Percentiles rank a stretch among this genome's conserved stretches.
These are phyloP conservation scores for Apamea anceps DNA, from an alignment of 2,888 invertebrate genomes.

Conservation along the genomic window DNA sequence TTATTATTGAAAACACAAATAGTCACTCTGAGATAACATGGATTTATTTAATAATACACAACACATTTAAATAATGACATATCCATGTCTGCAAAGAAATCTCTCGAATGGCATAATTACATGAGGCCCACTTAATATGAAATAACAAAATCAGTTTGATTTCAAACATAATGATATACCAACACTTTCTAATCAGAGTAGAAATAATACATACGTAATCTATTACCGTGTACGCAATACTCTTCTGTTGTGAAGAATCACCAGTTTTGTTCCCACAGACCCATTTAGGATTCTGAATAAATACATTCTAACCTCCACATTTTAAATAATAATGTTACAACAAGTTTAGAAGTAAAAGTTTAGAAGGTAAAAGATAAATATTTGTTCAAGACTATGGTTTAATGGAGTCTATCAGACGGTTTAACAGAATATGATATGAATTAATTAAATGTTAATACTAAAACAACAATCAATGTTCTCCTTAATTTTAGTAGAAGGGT, in stretches of 20 bases:
- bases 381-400: conserved; percentile 12
- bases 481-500: no score
- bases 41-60: no score
- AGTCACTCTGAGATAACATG: background rate
- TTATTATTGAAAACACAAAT: background rate
- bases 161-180: background rate
- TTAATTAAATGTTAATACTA: no score
- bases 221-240: no score
- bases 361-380: conserved; percentile 31
- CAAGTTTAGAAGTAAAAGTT: conserved; percentile 17
- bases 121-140: background rate
- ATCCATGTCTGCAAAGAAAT: background rate
- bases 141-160: background rate
- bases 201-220: background rate
- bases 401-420: background rate
- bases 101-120: background rate
- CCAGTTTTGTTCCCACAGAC: background rate
- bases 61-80: background rate
- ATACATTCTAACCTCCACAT: background rate
- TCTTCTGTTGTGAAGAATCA: background rate
- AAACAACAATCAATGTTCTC: no score
- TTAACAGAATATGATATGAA: background rate
- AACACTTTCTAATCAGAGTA: background rate
- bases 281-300: background rate
- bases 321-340: conserved; percentile 6